Evolutionary conservation across 37 sponge, comb jelly and placozoan species (phyloP).

Genomic region (Chondrosia reniformis): DNA sequence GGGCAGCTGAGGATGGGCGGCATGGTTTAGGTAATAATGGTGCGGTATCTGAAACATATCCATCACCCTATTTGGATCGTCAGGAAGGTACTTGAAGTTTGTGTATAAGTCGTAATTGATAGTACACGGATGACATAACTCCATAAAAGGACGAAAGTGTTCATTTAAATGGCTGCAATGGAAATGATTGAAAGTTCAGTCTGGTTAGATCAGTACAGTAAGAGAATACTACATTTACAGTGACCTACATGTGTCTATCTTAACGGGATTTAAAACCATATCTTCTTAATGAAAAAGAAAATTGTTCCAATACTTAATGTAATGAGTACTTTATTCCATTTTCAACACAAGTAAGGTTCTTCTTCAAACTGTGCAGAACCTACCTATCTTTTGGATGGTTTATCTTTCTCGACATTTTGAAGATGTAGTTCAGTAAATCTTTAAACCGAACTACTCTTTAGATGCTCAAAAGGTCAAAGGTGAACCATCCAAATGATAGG

Average conservation of each 20-base stretch:
- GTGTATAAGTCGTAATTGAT: slow-evolving; percentile 38
- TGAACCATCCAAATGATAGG: neutral
- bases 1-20: neutral
- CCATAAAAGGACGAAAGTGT: slow-evolving; percentile 38
- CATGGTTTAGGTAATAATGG: slow-evolving; percentile 19
- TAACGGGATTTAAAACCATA: too few species aligned
- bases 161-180: slow-evolving; percentile 30
- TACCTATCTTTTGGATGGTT: too few species aligned
- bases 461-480: neutral
- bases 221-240: too few species aligned
- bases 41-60: slow-evolving; percentile 31
- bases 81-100: slow-evolving; percentile 41
- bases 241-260: too few species aligned
- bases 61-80: slow-evolving; percentile 39
- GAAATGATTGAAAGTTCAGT: neutral
- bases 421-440: neutral
- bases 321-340: too few species aligned
- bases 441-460: neutral
- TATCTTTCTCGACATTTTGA: neutral
- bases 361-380: too few species aligned
- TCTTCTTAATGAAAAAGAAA: too few species aligned
- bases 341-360: too few species aligned
- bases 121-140: slow-evolving; percentile 55
- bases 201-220: neutral
- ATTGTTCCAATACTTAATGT: too few species aligned